Evolutionary conservation across 1,140 invertebrate species (phyloP).

Genomic region (Microplitis mediator): DNA sequence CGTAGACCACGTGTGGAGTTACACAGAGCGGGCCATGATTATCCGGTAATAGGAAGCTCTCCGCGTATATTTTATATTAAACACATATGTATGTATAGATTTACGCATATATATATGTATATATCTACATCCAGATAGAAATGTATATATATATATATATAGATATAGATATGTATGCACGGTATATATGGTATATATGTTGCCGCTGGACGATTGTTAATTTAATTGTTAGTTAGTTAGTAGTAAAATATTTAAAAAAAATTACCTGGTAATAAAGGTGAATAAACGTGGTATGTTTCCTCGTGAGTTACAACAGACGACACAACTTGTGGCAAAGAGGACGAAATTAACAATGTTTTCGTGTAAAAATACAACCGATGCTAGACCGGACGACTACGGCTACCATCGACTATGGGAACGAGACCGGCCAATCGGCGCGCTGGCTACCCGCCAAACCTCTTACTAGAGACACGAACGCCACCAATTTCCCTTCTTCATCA

Average conservation of each 20-base stretch:
- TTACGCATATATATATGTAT: no score
- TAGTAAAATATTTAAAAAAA: constrained; percentile 33
- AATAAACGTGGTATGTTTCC: not conserved
- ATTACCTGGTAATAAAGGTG: constrained; percentile 11
- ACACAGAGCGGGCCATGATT: constrained; percentile 28
- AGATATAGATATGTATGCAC: not conserved
- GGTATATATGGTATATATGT: not conserved
- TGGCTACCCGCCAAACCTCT: constrained; percentile 22
- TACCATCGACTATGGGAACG: constrained; percentile 44
- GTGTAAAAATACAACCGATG: constrained; percentile 46
- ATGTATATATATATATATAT: no score
- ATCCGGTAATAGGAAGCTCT: not conserved
- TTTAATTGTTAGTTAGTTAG: not conserved
- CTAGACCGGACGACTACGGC: constrained; percentile 43
- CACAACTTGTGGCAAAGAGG: constrained; percentile 37
- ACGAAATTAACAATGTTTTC: constrained; percentile 44
- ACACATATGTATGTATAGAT: not conserved
- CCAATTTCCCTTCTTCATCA: constrained; percentile 4
- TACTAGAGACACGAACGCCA: constrained; percentile 2
- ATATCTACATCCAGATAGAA: no score
- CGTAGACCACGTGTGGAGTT: constrained; percentile 47
- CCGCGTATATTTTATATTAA: not conserved
- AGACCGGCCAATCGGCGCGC: constrained; percentile 41
- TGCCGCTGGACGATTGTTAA: not conserved
- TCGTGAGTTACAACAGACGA: constrained; percentile 28